These are phyloP conservation scores for Synergus japonicus DNA, from an alignment of 2,888 invertebrate species.

Conservation along the genomic window DNA sequence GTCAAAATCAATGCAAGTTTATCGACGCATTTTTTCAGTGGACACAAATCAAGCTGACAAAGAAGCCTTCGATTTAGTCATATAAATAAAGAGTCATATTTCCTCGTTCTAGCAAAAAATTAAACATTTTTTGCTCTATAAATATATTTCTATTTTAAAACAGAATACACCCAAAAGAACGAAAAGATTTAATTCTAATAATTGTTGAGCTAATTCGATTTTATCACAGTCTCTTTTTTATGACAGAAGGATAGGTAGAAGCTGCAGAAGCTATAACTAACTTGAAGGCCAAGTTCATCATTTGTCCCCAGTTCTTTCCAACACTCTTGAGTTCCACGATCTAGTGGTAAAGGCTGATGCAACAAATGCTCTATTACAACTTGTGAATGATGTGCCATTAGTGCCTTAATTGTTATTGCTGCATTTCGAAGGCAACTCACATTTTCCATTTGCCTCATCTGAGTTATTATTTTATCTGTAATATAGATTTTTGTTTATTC, in stretches of 20 bases:
- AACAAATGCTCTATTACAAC: constrained; percentile 68
- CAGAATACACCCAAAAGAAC: too few relatives aligned
- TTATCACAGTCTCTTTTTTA: neutral
- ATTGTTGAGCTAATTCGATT: too few relatives aligned
- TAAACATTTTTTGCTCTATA: too few relatives aligned
- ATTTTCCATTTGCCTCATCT: constrained; percentile 72
- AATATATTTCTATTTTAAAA: too few relatives aligned
- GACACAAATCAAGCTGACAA: too few relatives aligned
- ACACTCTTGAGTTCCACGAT: constrained; percentile 68
- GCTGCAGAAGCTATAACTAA: constrained; percentile 45
- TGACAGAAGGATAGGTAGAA: neutral
- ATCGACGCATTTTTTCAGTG: too few relatives aligned
- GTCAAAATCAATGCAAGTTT: too few relatives aligned
- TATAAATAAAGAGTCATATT: too few relatives aligned
- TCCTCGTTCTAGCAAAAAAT: too few relatives aligned
- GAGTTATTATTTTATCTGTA: constrained; percentile 68
- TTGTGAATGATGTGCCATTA: constrained; percentile 67
- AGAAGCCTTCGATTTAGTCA: too few relatives aligned
- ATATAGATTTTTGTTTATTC: neutral
- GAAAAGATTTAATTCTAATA: too few relatives aligned
- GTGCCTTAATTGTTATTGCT: constrained; percentile 64
- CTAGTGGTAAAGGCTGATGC: constrained; percentile 69
- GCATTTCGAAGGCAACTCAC: constrained; percentile 64
- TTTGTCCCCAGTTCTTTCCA: constrained; percentile 70
- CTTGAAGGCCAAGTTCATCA: constrained; percentile 63